Conservation (phyloP, 2,113 vertebrate species). For the Corynorhinus townsendii region DNA sequence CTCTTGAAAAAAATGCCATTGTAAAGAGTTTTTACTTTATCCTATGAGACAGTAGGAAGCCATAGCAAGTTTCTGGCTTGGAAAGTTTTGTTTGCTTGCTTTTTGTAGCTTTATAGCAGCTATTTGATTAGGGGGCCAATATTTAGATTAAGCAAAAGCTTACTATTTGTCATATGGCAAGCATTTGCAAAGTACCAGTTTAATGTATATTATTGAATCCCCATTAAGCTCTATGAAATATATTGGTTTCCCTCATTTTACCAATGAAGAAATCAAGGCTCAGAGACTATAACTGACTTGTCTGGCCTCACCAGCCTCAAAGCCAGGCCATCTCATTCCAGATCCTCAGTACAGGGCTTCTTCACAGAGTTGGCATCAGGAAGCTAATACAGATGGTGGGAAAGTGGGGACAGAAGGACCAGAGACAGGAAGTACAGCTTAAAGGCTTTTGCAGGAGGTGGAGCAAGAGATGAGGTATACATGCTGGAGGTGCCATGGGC, state of each 20-base stretch:
- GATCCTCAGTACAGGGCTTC: not conserved
- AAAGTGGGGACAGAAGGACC: too few species aligned
- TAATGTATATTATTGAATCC: not conserved
- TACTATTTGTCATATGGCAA: not conserved
- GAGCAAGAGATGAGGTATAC: not conserved
- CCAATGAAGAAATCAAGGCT: not conserved
- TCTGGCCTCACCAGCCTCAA: not conserved
- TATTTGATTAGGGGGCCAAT: not conserved
- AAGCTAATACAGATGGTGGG: not conserved
- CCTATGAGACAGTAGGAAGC: not conserved
- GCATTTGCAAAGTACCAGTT: not conserved
- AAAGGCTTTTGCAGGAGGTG: not conserved
- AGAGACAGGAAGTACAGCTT: not conserved
- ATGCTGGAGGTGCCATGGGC: not conserved
- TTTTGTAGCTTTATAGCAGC: not conserved
- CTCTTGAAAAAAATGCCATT: not conserved
- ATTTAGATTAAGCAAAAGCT: not conserved
- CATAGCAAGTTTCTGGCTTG: not conserved
- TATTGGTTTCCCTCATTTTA: not conserved
- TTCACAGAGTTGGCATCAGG: not conserved
- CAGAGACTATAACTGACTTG: not conserved
- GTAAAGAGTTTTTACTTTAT: constrained; percentile 3
- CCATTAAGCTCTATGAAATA: not conserved
- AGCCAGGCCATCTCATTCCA: not conserved
- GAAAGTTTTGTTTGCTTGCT: not conserved